Evolutionary conservation across 2,113 vertebrate genomes (phyloP), one percentile per base, ranked within the genome.

Genomic region (Amblyornis subalaris): DNA sequence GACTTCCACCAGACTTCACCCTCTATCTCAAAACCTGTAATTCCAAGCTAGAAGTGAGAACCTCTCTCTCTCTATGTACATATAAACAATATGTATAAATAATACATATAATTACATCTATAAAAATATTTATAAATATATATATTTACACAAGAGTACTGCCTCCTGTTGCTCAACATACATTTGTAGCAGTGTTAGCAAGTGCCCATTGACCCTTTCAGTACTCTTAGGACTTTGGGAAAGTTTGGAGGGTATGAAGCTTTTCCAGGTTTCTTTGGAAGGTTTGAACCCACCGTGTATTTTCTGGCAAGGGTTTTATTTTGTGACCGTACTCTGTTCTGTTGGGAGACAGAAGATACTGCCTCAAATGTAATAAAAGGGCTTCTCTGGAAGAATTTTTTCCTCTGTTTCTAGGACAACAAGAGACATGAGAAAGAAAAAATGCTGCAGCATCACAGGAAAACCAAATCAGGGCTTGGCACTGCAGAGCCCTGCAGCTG

Each of bases 331-430:
- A 22, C 36, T 18, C 35, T 35, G 14, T 54, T 84, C 65, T 31
- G 28, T 42, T 80, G 62, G 73, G 76, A 88, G 81, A 85, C 31
- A 78, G 66, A 66, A 89, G 50, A 91, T 65, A 45, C 84, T 75
- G 89, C 87, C 70, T 93, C 1, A 22, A 92, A 20, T 38, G 54
- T 69, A 96, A 91, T 64, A 90, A 93, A 94, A 89, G 71, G 33
- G 42, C 73, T 90, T 61, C 70, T 81, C 62, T 84, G 84, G 24
- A 92, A 94, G 81, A 85, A 66, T 72, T 94, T 89, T 86, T 57
- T 78, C 53, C 73, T 81, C 95, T 95, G 95, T 96, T 96, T 96
- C 96, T 95, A 96, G 84, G 96, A 96, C 96, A 96, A 96, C 96
- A 87, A 58, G 94, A 96, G 77, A 74, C 64, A 94, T 3, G 23